A percentile compares a stretch with the other conserved stretches of the same genome.
Conservation (phyloP, 2,888 invertebrate genomes). For the Andrena praecox region DNA sequence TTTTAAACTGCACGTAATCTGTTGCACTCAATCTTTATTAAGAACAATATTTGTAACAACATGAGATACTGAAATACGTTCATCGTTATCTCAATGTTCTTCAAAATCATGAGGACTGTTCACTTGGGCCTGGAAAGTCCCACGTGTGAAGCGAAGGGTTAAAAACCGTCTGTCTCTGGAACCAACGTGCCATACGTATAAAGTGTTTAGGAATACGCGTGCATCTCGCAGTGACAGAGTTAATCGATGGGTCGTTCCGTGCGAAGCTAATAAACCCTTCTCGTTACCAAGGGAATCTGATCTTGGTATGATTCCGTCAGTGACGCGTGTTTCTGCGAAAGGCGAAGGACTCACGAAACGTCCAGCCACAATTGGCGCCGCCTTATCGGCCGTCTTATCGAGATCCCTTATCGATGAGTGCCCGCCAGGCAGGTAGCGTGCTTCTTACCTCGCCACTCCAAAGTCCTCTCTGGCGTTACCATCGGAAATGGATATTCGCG, state of each 20-base stretch:
- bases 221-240: background rate
- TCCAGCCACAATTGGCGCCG: conserved; percentile 59
- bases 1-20: too few species aligned
- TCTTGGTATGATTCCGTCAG: background rate
- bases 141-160: too few species aligned
- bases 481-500: conserved; percentile 62
- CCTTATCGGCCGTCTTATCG: conserved; percentile 63
- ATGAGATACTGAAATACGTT: too few species aligned
- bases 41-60: too few species aligned
- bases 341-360: conserved; percentile 48
- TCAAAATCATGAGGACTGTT: too few species aligned
- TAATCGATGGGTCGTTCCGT: background rate
- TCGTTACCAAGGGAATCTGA: conserved; percentile 20
- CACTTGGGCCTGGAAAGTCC: too few species aligned
- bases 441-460: conserved; percentile 53
- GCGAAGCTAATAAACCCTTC: background rate
- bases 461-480: conserved; percentile 55
- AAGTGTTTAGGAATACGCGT: background rate
- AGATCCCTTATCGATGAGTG: conserved; percentile 64
- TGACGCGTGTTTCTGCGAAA: conserved; percentile 12
- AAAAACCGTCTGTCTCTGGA: background rate
- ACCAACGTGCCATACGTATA: too few species aligned
- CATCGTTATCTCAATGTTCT: too few species aligned
- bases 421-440: conserved; percentile 64
- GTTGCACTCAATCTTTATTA: too few species aligned